phyloP scores from a whole-genome alignment of 2,113 vertebrate genomes.

The Agapornis roseicollis region DNA sequence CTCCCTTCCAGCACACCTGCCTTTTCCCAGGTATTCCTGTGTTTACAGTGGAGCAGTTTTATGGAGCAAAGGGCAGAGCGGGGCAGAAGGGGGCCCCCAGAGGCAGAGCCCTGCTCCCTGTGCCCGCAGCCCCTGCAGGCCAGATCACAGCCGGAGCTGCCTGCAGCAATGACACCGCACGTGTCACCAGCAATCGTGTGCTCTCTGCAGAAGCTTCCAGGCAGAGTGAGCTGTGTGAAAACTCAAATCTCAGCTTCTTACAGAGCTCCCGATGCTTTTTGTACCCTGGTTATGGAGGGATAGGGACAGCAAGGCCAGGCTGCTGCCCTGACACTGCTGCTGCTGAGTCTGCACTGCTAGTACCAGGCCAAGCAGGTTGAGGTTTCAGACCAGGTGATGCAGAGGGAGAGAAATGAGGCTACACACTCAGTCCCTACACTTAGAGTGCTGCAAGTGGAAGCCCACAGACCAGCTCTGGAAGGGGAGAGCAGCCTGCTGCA shows the following conservation, averaged over 20 bases:
- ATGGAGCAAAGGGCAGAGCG: not conserved
- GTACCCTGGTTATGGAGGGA: not conserved
- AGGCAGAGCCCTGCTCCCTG: not conserved
- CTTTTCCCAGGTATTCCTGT: not conserved
- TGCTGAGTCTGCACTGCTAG: not conserved
- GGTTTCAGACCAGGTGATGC: not conserved
- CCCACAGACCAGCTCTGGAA: not conserved
- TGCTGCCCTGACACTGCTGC: not conserved
- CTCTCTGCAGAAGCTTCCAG: not conserved
- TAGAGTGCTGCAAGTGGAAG: not conserved
- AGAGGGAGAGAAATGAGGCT: not conserved
- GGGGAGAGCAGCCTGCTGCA: not conserved
- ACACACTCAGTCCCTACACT: not conserved
- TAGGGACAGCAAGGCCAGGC: not conserved
- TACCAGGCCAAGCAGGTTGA: rapidly evolving
- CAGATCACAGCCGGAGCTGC: not conserved
- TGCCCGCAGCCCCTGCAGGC: not conserved
- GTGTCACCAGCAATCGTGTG: not conserved
- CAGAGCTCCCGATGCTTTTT: not conserved
- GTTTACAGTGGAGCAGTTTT: conserved; percentile 6
- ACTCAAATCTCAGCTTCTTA: not conserved
- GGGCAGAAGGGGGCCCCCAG: not conserved
- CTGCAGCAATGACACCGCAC: not conserved
- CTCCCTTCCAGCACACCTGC: not conserved
- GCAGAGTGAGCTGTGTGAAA: not conserved